These are phyloP conservation scores for Geotrupes spiniger DNA, from an alignment of 2,888 invertebrate species.

Conservation along the genomic window DNA sequence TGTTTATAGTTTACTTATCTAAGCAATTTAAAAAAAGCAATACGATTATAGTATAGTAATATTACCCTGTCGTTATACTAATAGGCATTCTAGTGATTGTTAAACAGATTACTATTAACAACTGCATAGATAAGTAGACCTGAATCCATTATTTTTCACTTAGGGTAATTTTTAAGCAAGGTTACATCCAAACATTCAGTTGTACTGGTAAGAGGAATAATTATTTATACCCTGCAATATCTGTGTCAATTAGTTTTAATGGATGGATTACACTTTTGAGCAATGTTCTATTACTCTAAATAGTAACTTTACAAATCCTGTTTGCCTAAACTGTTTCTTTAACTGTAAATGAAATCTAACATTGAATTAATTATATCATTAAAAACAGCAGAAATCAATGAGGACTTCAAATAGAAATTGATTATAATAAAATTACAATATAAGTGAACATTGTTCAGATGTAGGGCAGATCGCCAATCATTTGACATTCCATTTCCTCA, in stretches of 20 bases:
- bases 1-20: neutral
- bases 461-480: too few relatives aligned
- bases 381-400: too few relatives aligned
- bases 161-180: slow-evolving; percentile 22
- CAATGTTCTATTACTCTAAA: slow-evolving; percentile 28
- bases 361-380: too few relatives aligned
- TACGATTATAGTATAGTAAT: slow-evolving; percentile 10
- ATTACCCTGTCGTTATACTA: slow-evolving; percentile 18
- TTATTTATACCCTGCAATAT: slow-evolving; percentile 46
- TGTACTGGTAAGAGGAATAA: slow-evolving; percentile 33
- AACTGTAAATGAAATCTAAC: too few relatives aligned
- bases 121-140: neutral
- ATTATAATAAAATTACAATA: too few relatives aligned
- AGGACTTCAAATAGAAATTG: too few relatives aligned
- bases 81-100: slow-evolving; percentile 7
- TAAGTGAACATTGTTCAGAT: too few relatives aligned
- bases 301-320: slow-evolving; percentile 27
- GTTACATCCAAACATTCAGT: slow-evolving; percentile 29
- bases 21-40: neutral
- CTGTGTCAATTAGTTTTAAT: slow-evolving; percentile 42
- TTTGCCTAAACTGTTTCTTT: too few relatives aligned
- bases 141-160: slow-evolving; percentile 1
- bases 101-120: slow-evolving; percentile 2
- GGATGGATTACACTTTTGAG: slow-evolving; percentile 52
- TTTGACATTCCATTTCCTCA: too few relatives aligned